Base-by-base conservation (phyloP, 1,140 invertebrate genomes). In the Brachionus plicatilis region DNA sequence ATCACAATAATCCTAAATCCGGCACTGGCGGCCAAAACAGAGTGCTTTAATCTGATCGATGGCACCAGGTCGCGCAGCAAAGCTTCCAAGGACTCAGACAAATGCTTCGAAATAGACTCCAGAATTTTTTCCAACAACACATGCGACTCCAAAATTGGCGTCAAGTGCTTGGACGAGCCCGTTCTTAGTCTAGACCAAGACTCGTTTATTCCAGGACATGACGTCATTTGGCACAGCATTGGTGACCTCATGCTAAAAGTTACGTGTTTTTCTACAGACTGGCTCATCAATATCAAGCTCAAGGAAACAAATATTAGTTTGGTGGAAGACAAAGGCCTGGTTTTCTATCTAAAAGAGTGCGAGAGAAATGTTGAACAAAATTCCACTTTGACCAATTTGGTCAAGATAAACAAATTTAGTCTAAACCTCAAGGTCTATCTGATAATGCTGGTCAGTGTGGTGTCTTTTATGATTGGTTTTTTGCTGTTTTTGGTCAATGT, bases 381-480 rank as follows among this genome's bases (percentile, higher is more conserved):
- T 47, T 50, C 20, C 1, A 76, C 17, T 0, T 11, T 50, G 7
- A 29, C 45, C 7, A 76, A 47, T 75, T 43, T 75, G 41, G 20
- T 24, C 9, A 75, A 76, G 20, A 50, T 76, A 12, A 76, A 76
- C 33, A 76, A 76, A 50, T 76, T 76, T 76, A 76, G 43, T 76
- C 27, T 76, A 4, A 76, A 76, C 33, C 43, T 76, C 27, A 76
- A 76, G 14, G 2, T 76, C 1, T 47, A 50, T 76, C 27, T 50
- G 8, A 47, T 76, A 20, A 27, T 76, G n/a, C 4, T 76, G 3
- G 47, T 76, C n/a, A 50, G 43, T 76, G 43, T 76, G 7, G 41
- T 76, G 12, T 76, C 27, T 1, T 29, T 37, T 72, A 20, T 72
- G 37, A 72, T 72, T 5, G 68, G 68, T 3, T 72, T 76, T 27